A percentile compares a stretch with the other conserved stretches of the same genome.
Conservation (phyloP, 2,888 invertebrate species). For the Melikaiella ostensackeni region DNA sequence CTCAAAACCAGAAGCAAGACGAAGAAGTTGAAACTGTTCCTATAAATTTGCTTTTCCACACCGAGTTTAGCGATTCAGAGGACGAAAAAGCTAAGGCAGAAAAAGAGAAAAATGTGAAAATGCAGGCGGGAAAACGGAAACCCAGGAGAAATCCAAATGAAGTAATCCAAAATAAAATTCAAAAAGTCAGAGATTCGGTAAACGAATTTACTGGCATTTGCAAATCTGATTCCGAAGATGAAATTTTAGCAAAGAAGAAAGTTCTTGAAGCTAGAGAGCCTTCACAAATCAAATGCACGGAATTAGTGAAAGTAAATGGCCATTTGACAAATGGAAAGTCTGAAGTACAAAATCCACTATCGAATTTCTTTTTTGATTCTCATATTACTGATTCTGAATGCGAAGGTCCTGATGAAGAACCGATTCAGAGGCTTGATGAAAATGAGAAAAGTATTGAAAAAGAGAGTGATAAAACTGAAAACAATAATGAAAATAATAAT, state of each 20-base stretch:
- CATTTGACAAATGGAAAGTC: slow-evolving; percentile 21
- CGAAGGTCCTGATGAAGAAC: slow-evolving; percentile 49
- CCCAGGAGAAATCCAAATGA: not conserved
- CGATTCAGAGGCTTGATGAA: not conserved
- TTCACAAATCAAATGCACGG: slow-evolving; percentile 10
- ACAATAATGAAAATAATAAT: not conserved
- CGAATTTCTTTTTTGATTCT: slow-evolving; percentile 68
- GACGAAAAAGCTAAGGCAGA: slow-evolving; percentile 54
- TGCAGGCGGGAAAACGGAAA: not conserved
- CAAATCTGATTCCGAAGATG: slow-evolving; percentile 55
- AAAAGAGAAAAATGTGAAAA: slow-evolving; percentile 24
- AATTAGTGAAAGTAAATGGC: not conserved
- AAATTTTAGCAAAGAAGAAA: slow-evolving; percentile 44
- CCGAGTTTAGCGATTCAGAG: slow-evolving; percentile 65
- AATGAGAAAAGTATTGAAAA: slow-evolving; percentile 2
- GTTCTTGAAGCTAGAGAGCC: slow-evolving; percentile 26
- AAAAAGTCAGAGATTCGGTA: not conserved
- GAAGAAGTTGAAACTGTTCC: slow-evolving; percentile 38
- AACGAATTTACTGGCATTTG: slow-evolving; percentile 12
- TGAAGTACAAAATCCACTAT: slow-evolving; percentile 44
- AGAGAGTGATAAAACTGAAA: slow-evolving; percentile 7
- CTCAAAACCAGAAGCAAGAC: not conserved
- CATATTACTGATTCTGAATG: slow-evolving; percentile 67
- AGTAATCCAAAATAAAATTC: slow-evolving; percentile 18
- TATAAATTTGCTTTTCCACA: slow-evolving; percentile 69